Percentiles rank a stretch among this genome's conserved stretches.
These are phyloP conservation scores for Lasioglossum baleicum DNA, from an alignment of 1,140 invertebrate species.

Conservation along the genomic window DNA sequence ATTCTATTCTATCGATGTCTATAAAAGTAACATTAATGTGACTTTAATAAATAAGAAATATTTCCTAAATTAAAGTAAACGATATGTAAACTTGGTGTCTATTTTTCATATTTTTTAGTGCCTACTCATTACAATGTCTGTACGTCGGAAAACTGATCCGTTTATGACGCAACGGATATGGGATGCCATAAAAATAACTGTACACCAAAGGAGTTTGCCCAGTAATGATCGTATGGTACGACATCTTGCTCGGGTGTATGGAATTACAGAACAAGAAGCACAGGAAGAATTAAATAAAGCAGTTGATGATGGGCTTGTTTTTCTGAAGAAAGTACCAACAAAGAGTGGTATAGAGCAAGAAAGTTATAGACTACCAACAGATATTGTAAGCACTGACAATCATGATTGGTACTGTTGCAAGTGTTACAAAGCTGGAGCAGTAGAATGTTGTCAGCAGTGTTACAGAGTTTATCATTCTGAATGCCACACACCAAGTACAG, in stretches of 20 bases:
- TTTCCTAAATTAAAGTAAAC: too few species aligned
- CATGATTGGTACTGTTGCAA: conserved; percentile 77
- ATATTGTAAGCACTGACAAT: conserved; percentile 57
- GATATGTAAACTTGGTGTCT: not conserved
- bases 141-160: conserved; percentile 72
- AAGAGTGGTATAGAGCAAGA: conserved; percentile 73
- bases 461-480: conserved; percentile 72
- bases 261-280: conserved; percentile 69
- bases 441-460: conserved; percentile 74
- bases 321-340: conserved; percentile 71
- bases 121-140: conserved; percentile 60
- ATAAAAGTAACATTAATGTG: too few species aligned
- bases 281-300: conserved; percentile 73
- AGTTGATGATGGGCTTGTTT: conserved; percentile 70
- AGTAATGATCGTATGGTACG: conserved; percentile 73
- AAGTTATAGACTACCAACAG: conserved; percentile 67
- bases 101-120: conserved; percentile 27
- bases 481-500: conserved; percentile 62
- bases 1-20: too few species aligned
- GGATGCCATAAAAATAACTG: conserved; percentile 74
- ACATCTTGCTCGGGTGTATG: conserved; percentile 73
- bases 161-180: conserved; percentile 73
- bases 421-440: conserved; percentile 71
- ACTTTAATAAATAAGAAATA: too few species aligned
- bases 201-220: conserved; percentile 75